Evolutionary conservation across 2,113 vertebrate genomes (phyloP), one percentile per base, ranked within the genome.

Genomic region (Nothocercus julius): DNA sequence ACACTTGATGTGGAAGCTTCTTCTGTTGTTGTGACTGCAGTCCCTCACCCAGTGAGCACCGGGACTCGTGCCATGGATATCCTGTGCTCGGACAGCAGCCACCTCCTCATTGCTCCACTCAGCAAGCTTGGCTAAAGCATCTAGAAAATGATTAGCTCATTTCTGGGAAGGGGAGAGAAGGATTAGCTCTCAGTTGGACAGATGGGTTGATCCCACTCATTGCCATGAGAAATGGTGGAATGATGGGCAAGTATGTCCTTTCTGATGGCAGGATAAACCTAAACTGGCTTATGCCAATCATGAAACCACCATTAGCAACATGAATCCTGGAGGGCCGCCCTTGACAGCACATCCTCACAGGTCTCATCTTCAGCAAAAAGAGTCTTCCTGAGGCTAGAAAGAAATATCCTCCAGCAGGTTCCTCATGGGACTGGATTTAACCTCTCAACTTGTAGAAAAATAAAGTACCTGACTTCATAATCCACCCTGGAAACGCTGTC

Each of bases 41-140:
- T 6, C 25, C 82, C 74, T 92, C 89, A 66, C 82, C 91, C 77
- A 13, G 70, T 70, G 79, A 76, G 72, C 82, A 81, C 89, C 77
- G 77, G 92, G 84, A 95, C 42, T 83, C 78, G 75, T 89, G 89
- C 83, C 63, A 38, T 24, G 61, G 74, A 72, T 77, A 44, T 24
- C 75, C 76, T 0, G 3, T 87, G 87, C 85, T 94, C 72, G 58
- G 51, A 13, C 70, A 76, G 74, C 91, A 95, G 89, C 70, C 69
- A 3, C 25, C 13, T 53, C 3, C 89, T 78, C 11, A n/a, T n/a
- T 68, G 87, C 69, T 32, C 62, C 4, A 47, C 68, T 68, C 64
- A 53, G 87, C 80, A 67, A 1, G 30, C 84, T 87, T 38, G 67
- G 40, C 67, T 91, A 58, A 82, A 34, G 70, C 44, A 28, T 76